phyloP scores from a whole-genome alignment of 2,888 invertebrate genomes.

The Penaeus monodon region DNA sequence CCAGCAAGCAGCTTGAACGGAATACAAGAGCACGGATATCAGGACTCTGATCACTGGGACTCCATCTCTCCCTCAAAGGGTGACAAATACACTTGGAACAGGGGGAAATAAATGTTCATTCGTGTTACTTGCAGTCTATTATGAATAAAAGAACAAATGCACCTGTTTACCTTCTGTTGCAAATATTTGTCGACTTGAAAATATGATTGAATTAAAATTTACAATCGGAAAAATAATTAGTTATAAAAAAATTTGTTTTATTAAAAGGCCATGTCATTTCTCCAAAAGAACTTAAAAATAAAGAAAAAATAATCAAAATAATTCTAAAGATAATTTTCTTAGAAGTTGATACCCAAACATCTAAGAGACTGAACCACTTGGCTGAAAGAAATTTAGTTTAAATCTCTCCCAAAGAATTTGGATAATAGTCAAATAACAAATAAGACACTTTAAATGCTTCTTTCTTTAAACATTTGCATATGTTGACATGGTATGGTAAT shows the following conservation, averaged over 20 bases:
- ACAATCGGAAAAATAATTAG: too few species aligned
- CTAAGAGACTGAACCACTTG: neutral
- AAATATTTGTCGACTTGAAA: neutral
- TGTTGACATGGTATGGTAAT: conserved; percentile 1
- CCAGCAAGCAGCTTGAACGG: conserved; percentile 23
- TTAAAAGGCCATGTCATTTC: too few species aligned
- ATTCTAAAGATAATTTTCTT: neutral
- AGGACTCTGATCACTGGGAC: conserved; percentile 45
- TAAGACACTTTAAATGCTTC: too few species aligned
- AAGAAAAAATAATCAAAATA: too few species aligned
- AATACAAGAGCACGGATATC: conserved; percentile 48
- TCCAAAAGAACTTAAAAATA: too few species aligned
- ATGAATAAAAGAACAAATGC: conserved; percentile 1
- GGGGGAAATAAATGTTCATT: neutral
- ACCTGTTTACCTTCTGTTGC: neutral
- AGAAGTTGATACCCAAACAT: neutral
- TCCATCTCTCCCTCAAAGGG: neutral
- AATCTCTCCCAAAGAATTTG: too few species aligned
- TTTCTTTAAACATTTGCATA: too few species aligned
- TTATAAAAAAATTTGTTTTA: too few species aligned
- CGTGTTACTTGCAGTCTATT: neutral
- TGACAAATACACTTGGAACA: conserved; percentile 2
- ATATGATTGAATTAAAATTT: neutral
- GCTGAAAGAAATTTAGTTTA: too few species aligned
- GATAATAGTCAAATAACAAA: too few species aligned